Evolutionary conservation across 2,113 vertebrate genomes (phyloP).

Genomic region (Empidonax alnorum): DNA sequence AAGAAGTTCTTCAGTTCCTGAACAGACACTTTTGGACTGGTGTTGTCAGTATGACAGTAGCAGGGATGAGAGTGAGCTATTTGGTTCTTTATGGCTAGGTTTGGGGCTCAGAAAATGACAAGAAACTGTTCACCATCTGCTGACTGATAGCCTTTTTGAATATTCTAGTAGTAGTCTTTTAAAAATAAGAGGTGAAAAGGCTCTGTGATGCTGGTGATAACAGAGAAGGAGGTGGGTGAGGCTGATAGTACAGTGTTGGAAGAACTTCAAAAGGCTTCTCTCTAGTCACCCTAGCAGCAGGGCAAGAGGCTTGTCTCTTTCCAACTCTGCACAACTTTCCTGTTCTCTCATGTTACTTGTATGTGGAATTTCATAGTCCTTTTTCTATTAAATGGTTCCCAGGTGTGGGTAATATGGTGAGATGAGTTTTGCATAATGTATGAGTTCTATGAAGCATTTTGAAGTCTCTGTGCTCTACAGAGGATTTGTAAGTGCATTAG

Average conservation of each 20-base stretch:
- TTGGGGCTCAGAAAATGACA: not conserved
- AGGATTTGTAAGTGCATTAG: not conserved
- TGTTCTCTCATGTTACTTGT: not conserved
- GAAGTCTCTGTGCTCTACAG: not conserved
- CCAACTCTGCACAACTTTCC: not conserved
- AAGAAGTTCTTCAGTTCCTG: not conserved
- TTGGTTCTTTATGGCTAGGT: not conserved
- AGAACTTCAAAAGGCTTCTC: not conserved
- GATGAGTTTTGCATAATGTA: not conserved
- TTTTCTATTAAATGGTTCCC: not conserved
- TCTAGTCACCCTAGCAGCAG: not conserved
- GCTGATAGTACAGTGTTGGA: not conserved
- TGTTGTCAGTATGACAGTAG: not conserved
- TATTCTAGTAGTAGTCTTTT: not conserved
- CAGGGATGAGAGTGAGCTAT: not conserved
- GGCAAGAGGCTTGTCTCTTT: not conserved
- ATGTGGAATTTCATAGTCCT: not conserved
- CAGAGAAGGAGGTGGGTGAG: not conserved
- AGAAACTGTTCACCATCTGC: not conserved
- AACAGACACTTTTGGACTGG: not conserved
- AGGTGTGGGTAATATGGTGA: not conserved
- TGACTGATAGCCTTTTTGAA: not conserved
- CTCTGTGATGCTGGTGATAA: not conserved
- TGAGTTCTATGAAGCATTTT: not conserved
- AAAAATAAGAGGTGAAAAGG: not conserved